Conservation (phyloP, 2,113 vertebrate genomes). For the Machaerirhynchus nigripectus region DNA sequence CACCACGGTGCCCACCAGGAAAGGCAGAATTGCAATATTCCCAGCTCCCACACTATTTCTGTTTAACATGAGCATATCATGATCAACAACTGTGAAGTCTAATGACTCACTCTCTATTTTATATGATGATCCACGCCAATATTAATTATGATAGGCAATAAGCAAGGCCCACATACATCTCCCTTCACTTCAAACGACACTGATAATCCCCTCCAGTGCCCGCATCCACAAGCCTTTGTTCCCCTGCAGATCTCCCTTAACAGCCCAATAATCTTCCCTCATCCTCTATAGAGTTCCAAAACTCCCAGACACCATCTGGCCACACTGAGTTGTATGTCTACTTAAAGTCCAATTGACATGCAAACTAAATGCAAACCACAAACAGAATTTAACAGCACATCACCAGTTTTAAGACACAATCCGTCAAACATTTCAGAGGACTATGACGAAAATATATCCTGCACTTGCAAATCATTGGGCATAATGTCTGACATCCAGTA, state of each 20-base stretch:
- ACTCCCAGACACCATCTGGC: slow-evolving; percentile 72
- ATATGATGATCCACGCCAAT: background rate
- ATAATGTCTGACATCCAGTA: slow-evolving; percentile 20
- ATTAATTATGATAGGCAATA: slow-evolving; percentile 27
- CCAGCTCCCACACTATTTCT: background rate
- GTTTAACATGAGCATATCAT: background rate
- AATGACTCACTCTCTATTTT: background rate
- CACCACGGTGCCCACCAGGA: background rate
- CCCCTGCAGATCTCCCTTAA: slow-evolving; percentile 36
- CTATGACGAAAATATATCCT: slow-evolving; percentile 40
- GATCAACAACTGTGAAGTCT: background rate
- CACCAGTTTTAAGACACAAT: slow-evolving; percentile 69
- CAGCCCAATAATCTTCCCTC: slow-evolving; percentile 56
- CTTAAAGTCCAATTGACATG: slow-evolving; percentile 68
- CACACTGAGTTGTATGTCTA: slow-evolving; percentile 60
- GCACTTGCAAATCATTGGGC: slow-evolving; percentile 35
- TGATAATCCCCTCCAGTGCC: background rate
- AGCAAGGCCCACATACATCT: background rate
- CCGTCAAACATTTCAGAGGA: slow-evolving; percentile 53
- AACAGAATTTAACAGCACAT: slow-evolving; percentile 67
- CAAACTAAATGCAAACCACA: slow-evolving; percentile 71
- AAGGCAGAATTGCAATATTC: background rate
- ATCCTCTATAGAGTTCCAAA: slow-evolving; percentile 59
- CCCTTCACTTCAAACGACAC: background rate
- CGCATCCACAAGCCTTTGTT: slow-evolving; percentile 48